phyloP scores from a whole-genome alignment of 1,140 invertebrate species.

The Eumaeus atala region DNA sequence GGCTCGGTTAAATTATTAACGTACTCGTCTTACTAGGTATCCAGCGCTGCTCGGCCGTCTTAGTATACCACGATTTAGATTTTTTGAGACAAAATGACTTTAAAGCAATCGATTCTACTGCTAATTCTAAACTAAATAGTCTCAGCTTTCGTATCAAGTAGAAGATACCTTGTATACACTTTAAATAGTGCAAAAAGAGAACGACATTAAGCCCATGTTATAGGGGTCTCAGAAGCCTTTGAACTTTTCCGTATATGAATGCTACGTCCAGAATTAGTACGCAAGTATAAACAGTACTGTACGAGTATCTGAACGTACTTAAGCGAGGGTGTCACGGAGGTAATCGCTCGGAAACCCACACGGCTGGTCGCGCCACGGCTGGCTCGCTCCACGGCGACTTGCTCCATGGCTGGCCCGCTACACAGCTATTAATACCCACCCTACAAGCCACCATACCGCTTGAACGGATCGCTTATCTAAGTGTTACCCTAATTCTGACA shows the following conservation, averaged over 20 bases:
- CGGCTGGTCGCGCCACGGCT: slow-evolving; percentile 23
- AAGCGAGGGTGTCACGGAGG: not conserved
- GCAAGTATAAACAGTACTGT: slow-evolving; percentile 1
- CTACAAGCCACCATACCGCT: slow-evolving; percentile 3
- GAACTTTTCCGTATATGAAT: too few species aligned
- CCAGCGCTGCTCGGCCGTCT: too few species aligned
- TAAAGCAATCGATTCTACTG: too few species aligned
- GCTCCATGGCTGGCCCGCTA: slow-evolving; percentile 21
- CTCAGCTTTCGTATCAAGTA: too few species aligned
- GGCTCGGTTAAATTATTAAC: too few species aligned
- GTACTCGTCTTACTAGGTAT: too few species aligned
- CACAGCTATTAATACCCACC: slow-evolving; percentile 19
- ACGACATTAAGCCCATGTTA: not conserved
- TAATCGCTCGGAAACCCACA: slow-evolving; percentile 21
- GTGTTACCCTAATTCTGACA: slow-evolving; percentile 9
- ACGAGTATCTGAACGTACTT: not conserved
- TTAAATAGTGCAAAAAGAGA: too few species aligned
- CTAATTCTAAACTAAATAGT: too few species aligned
- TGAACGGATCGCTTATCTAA: slow-evolving; percentile 15
- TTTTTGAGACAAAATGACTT: too few species aligned
- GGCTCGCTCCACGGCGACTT: too few species aligned
- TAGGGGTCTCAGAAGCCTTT: not conserved
- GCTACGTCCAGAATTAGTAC: slow-evolving; percentile 7
- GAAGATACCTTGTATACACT: too few species aligned
- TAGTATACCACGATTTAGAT: too few species aligned